phyloP scores from a whole-genome alignment of 2,888 invertebrate genomes.

The Eilema depressum region DNA sequence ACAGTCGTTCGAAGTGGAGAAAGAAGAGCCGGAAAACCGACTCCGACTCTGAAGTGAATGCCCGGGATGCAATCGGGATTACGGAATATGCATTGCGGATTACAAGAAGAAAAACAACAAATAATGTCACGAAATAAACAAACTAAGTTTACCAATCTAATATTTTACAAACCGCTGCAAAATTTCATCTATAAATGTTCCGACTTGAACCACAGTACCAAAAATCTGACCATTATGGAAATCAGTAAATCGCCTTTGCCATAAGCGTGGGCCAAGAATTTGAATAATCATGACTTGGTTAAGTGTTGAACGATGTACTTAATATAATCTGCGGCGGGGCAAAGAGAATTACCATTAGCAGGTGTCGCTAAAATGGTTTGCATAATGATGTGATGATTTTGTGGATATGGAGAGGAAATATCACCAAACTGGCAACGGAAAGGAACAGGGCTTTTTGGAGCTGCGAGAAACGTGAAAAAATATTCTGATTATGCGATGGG shows the following conservation, averaged over 20 bases:
- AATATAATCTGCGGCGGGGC: slow-evolving; percentile 42
- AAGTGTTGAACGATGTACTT: slow-evolving; percentile 46
- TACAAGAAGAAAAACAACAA: too few relatives aligned
- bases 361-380: not conserved
- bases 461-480: not conserved
- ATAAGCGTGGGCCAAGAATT: slow-evolving; percentile 49
- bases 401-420: not conserved
- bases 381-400: not conserved
- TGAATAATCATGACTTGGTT: slow-evolving; percentile 56
- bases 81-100: too few relatives aligned
- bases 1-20: too few relatives aligned
- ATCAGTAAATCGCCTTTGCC: slow-evolving; percentile 51
- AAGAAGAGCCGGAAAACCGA: too few relatives aligned
- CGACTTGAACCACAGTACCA: not conserved
- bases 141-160: not conserved
- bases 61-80: too few relatives aligned
- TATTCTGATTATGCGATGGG: not conserved
- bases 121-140: too few relatives aligned
- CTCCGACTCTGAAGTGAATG: too few relatives aligned
- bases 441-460: not conserved
- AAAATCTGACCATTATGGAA: slow-evolving; percentile 39
- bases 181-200: not conserved
- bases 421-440: not conserved
- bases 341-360: slow-evolving; percentile 35
- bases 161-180: not conserved